Base-by-base conservation (phyloP, 2,797 vertebrate species). In the Erpetoichthys calabaricus region DNA sequence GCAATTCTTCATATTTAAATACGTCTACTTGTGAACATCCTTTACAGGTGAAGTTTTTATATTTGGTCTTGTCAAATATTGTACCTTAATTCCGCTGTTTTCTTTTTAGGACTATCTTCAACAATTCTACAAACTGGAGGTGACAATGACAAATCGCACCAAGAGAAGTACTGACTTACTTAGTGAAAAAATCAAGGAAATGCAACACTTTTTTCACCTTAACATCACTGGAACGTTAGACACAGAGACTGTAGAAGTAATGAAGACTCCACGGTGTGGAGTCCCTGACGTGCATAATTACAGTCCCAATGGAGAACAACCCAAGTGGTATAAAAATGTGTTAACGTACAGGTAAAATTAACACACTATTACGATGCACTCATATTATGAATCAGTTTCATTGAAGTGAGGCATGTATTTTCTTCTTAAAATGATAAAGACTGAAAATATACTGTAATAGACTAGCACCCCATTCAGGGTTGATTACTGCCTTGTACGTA, bases 201-300 rank as follows among this genome's bases (percentile, higher is more conserved):
- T 88, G 86, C 86, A 88, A 71, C 60, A 60, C 42, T 87, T 87
- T 69, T 85, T 85, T 50, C 69, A 77, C n/a, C 77, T 86, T n/a
- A 80, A 82, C 58, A 68, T 62, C 6, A 82, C 84, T 0, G 85
- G 86, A 4, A 56, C 4, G 5, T 60, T 85, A 45, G 74, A 84
- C 67, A 44, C 65, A 0, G 69, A 76, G 8, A 88, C 83, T 1
- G 56, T 86, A 41, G 65, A 71, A 44, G 60, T 77, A 53, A 88
- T 88, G 75, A 76, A 60, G 42, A 74, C 50, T 5, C 82, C 84
- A 7, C 75, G 84, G 7, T 88, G 84, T 64, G 86, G 85, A 0
- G 76, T 86, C 44, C 75, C 86, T 41, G 85, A 88, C 54, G 69
- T 82, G 61, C 72, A 83, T 56, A 80, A 86, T 41, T 82, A 80